Percentiles rank a stretch among this genome's conserved stretches.
Conservation (phyloP, 2,888 invertebrate species). For the Drosophila mettleri region DNA sequence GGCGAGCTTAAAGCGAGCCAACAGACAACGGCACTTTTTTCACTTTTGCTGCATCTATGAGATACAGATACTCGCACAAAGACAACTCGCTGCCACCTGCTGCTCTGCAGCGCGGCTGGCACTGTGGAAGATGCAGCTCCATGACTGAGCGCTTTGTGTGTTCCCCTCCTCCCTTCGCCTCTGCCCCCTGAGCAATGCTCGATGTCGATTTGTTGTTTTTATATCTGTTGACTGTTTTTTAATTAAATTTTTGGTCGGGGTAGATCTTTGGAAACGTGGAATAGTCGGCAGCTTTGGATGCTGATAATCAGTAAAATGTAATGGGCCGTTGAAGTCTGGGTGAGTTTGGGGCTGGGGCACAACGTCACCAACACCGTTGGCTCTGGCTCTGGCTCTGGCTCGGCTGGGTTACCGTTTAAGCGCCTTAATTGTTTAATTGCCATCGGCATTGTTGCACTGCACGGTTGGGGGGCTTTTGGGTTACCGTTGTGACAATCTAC, state of each 20-base stretch:
- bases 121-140: conserved; percentile 50
- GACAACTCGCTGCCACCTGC: conserved; percentile 58
- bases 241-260: conserved; percentile 63
- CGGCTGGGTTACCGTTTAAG: conserved; percentile 72
- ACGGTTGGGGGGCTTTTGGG: conserved; percentile 52
- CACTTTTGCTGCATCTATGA: conserved; percentile 71
- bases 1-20: conserved; percentile 53
- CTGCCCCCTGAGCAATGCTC: rapidly evolving
- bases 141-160: conserved; percentile 62
- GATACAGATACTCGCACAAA: conserved; percentile 51
- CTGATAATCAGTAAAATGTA: conserved; percentile 65
- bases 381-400: conserved; percentile 8
- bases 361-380: conserved; percentile 36
- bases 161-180: neutral
- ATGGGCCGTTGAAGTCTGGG: conserved; percentile 55
- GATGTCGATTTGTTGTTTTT: conserved; percentile 21
- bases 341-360: neutral
- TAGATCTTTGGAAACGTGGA: conserved; percentile 39
- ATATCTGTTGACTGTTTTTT: conserved; percentile 68
- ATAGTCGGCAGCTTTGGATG: conserved; percentile 52
- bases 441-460: conserved; percentile 55
- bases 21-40: conserved; percentile 70
- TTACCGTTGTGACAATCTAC: conserved; percentile 67
- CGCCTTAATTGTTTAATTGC: conserved; percentile 80
- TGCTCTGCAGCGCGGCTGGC: conserved; percentile 18